phyloP scores from a whole-genome alignment of 2,888 invertebrate species.

The Aelia acuminata region DNA sequence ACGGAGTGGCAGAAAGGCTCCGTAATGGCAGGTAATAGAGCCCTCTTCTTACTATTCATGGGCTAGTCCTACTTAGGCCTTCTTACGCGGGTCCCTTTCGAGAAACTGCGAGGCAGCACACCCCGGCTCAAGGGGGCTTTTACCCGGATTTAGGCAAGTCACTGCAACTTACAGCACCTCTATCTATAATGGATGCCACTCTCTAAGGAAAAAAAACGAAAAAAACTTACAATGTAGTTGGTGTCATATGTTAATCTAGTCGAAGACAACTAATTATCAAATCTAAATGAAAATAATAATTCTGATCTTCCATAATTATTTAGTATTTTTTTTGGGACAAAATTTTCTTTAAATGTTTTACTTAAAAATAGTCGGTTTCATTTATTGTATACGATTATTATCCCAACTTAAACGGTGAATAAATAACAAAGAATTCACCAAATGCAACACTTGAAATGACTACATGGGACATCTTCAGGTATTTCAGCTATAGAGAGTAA shows the following conservation, averaged over 20 bases:
- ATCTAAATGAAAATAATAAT: no score
- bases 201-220: background rate
- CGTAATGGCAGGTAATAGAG: conserved; percentile 24
- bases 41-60: conserved; percentile 46
- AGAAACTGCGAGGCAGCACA: conserved; percentile 21
- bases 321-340: no score
- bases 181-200: conserved; percentile 1
- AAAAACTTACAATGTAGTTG: background rate
- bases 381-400: no score
- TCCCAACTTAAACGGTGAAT: no score
- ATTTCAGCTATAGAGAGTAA: no score
- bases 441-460: no score
- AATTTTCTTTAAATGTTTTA: no score
- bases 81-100: background rate
- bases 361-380: no score
- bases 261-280: no score
- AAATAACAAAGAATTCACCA: no score
- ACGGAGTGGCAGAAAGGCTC: background rate
- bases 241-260: background rate
- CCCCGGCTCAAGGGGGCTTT: conserved; percentile 4
- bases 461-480: no score
- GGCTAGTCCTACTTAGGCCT: conserved; percentile 36
- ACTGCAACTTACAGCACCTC: conserved; percentile 7
- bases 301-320: no score
- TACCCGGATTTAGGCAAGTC: conserved; percentile 20